Percentiles rank a stretch among this genome's conserved stretches.
Evolutionary conservation across 2,113 vertebrate genomes (phyloP).

Genomic region (Microcebus murinus): DNA sequence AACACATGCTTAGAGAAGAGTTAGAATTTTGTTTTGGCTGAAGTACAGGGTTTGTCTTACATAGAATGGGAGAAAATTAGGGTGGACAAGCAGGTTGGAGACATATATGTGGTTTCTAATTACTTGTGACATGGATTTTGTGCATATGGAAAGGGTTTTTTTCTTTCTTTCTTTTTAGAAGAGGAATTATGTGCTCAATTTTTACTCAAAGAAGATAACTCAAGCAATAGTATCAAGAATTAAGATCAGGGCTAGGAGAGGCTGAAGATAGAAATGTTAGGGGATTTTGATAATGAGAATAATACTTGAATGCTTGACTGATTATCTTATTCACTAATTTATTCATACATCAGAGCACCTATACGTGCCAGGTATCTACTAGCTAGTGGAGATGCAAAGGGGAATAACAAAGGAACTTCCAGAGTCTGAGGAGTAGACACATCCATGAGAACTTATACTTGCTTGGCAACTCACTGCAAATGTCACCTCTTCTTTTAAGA

Average conservation of each 20-base stretch:
- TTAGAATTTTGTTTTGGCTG: not conserved
- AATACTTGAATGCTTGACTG: not conserved
- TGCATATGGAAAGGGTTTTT: not conserved
- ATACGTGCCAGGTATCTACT: not conserved
- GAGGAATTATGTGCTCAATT: not conserved
- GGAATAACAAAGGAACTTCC: constrained; percentile 11
- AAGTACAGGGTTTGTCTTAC: not conserved
- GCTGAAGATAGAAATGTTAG: not conserved
- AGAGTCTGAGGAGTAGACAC: constrained; percentile 6
- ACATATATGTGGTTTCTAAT: not conserved
- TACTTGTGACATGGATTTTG: constrained; percentile 20
- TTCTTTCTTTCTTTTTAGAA: not conserved
- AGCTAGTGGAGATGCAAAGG: not conserved
- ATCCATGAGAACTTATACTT: constrained; percentile 6
- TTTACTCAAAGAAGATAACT: constrained; percentile 21
- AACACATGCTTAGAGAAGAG: not conserved
- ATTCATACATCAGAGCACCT: not conserved
- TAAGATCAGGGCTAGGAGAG: not conserved
- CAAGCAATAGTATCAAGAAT: not conserved
- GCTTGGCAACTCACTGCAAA: constrained; percentile 8
- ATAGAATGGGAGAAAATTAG: not conserved
- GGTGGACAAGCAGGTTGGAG: not conserved
- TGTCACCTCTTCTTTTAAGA: constrained; percentile 2
- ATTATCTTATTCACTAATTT: not conserved
- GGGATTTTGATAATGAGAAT: not conserved